Base-by-base conservation (phyloP, 2,113 vertebrate species). In the Oophaga pumilio region DNA sequence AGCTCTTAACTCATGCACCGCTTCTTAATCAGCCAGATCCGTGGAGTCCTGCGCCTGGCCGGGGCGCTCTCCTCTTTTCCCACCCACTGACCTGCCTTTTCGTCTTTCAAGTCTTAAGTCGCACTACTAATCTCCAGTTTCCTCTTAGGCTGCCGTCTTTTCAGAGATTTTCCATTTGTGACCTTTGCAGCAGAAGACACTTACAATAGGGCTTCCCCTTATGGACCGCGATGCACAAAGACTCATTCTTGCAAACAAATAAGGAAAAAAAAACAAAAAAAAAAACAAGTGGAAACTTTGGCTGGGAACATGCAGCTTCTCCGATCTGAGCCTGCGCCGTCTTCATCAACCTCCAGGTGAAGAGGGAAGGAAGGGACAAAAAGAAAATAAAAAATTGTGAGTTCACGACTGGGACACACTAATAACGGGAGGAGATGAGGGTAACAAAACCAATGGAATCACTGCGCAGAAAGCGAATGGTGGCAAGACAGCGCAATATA, bases 121-220 rank as follows among this genome's bases (percentile, higher is more conserved):
- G 53, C 69, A 50, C 53, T 62, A 74, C 86, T 88, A 88, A 88
- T 88, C 87, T 88, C 80, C 71, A 88, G 87, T 84, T 88, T 88
- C 87, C 87, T 88, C 79, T 77, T 88, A 66, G 22, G 59, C 80
- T 43, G 59, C 49, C 18, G 86, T n/a, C 87, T 88, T 88, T 88
- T 88, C 87, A 88, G 73, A 84, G 87, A 68, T 68, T 88, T 69
- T 87, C 33, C 71, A 87, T 87, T 88, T 77, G 87, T 88, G 87
- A 88, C 87, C 87, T 88, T 77, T 77, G 81, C 81, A 77, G 69
- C 73, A 77, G 49, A 84, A 83, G 59, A 84, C 86, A 76, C 69
- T 82, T 76, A 87, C 79, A 87, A 88, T 76, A 57, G 71, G 43
- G 50, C n/a, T 62, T 71, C 78, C 69, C 64, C 66, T 87, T 80